Evolutionary conservation across 2,888 invertebrate species (phyloP).

Genomic region (Galeruca laticollis): DNA sequence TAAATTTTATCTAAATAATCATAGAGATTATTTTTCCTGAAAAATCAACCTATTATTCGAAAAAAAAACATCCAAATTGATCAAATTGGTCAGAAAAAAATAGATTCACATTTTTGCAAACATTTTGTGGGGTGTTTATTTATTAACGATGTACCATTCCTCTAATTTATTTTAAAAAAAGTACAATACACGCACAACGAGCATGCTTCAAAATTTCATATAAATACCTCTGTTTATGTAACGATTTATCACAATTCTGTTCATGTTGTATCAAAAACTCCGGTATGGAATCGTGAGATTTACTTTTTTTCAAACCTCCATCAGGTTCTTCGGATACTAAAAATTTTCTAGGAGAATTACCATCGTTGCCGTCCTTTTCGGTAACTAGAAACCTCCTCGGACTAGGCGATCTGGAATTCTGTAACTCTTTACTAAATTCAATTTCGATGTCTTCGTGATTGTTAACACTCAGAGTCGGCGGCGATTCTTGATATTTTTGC

Average conservation of each 20-base stretch:
- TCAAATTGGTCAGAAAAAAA: too few species aligned
- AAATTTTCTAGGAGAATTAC: constrained; percentile 47
- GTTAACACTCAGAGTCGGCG: constrained; percentile 49
- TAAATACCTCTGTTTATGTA: constrained; percentile 40
- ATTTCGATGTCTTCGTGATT: constrained; percentile 54
- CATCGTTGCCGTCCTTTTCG: constrained; percentile 44
- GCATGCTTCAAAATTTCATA: constrained; percentile 2
- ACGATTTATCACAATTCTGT: constrained; percentile 37
- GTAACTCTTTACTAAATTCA: constrained; percentile 45
- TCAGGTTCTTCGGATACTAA: constrained; percentile 48
- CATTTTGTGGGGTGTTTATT: too few species aligned
- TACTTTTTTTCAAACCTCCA: constrained; percentile 39
- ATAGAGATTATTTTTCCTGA: too few species aligned
- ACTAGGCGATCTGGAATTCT: constrained; percentile 47
- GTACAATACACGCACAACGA: neutral
- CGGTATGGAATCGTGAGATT: constrained; percentile 47
- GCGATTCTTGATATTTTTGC: constrained; percentile 21
- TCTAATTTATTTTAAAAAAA: neutral
- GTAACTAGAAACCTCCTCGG: constrained; percentile 52
- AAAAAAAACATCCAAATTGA: too few species aligned
- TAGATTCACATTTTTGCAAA: too few species aligned
- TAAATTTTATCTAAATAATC: too few species aligned
- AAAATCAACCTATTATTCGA: too few species aligned
- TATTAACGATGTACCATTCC: too few species aligned
- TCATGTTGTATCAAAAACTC: constrained; percentile 51